Base-by-base conservation (phyloP, 2,888 invertebrate genomes). In the Gryllus longicercus region DNA sequence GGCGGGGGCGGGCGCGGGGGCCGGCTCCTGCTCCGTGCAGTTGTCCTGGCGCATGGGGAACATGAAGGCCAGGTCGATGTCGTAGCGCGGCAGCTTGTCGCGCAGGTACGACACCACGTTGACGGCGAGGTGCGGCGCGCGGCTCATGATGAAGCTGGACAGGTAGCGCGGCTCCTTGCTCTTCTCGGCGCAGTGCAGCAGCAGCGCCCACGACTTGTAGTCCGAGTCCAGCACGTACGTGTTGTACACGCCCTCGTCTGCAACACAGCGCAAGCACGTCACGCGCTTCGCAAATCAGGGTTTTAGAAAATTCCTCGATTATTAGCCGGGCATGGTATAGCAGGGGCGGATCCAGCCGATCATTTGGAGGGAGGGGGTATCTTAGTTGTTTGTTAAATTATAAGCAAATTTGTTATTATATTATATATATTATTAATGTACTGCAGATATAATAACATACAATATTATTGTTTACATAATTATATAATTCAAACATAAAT, bases 101-200 rank as follows among this genome's bases (percentile, higher is more conserved):
- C 93, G 88, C n/a, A 94, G 88, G 85, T 94, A 94, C 49, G 93
- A 92, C 23, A 83, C 82, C 38, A 94, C 94, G 85, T 93, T 93
- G 83, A 90, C 88, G 2, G 90, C 91, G 21, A 93, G 87, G 18
- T 86, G 87, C 2, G 89, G 87, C 83, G 90, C 87, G 51, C 93
- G 88, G 75, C 95, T 94, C 87, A 96, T 90, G 63, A 96, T 91
- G 85, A 96, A 93, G 78, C 95, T 95, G 50, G 95, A 95, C 74
- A 96, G 88, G 86, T 95, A 96, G 78, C 95, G 89, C 0, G 94
- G 91, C 76, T 92, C 93, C 83, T 92, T 92, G 78, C 90, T 90
- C 86, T 96, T 95, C 85, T 95, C 96, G 0, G 96, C 96, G 84
- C 96, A 96, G 85, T 96, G 96, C 85, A 96, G 90, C 50, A 96